Base-by-base conservation (phyloP, 53 echinoderm and acorn worm species). In the Temnopleurus reevesii region DNA sequence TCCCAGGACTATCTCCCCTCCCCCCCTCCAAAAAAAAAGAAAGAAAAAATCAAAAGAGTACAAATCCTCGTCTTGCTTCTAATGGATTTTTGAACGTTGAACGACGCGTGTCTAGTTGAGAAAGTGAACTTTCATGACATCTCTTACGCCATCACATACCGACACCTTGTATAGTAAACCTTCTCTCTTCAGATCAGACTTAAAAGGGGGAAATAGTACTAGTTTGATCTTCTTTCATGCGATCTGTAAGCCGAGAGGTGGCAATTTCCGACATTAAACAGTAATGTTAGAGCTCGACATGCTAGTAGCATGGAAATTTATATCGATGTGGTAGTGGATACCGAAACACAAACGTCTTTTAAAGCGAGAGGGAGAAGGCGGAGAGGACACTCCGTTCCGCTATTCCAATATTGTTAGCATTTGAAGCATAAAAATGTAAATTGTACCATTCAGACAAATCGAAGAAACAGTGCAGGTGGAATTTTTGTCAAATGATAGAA, bases 211-310 rank as follows among this genome's bases (percentile, higher is more conserved):
- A 63, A 63, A 7, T 63, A 17, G 34, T 17, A 15, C 17, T 13
- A 30, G 63, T 63, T 63, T 63, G 18, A 12, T 63, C 5, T 63
- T 31, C 63, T 15, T 63, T 34, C 63, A 63, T 33, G 63, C 63
- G 63, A 63, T 63, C 63, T 34, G 63, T 63, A 63, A 63, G 63
- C 30, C 5, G 63, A 63, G 63, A 63, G 63, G 17, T 33, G 63
- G 33, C 63, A 63, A 63, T 63, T 63, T 63, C 63, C 63, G 63
- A 63, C 63, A 63, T 34, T 34, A 63, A 63, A 63, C 63, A 63
- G 34, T 34, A 63, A 31, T 34, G 31, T 33, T 31, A 34, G 63
- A 63, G 5, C 34, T 63, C 13, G 58, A 63, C 15, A 63, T 63
- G 17, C n/a, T n/a, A n/a, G n/a, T n/a, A n/a, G n/a, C n/a, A n/a